Conservation (phyloP, 1,140 invertebrate species). For the Ericerus pela region DNA sequence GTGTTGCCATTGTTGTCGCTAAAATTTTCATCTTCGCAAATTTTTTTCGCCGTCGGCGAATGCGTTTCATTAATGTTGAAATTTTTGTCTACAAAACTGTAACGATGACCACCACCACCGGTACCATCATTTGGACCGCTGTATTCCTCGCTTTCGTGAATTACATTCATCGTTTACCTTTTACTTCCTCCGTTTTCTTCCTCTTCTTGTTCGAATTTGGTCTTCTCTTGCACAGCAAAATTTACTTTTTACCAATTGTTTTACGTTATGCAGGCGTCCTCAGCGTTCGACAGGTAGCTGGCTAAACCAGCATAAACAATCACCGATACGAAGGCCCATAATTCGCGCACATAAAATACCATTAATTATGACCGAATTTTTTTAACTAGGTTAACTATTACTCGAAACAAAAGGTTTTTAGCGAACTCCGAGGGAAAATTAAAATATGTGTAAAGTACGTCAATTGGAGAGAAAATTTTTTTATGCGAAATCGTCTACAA, state of each 20-base stretch:
- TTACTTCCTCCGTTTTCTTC: not conserved
- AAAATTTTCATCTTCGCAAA: not conserved
- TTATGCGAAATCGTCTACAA: no score
- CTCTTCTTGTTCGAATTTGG: not conserved
- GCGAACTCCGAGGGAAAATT: no score
- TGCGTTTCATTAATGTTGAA: not conserved
- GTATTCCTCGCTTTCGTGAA: not conserved
- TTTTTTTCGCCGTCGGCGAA: not conserved
- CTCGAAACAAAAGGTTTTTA: no score
- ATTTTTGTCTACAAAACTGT: not conserved
- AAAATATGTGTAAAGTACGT: no score
- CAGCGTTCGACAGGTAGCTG: not conserved
- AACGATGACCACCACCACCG: no score
- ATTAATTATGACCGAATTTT: no score
- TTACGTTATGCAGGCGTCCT: not conserved
- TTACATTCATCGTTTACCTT: conserved; percentile 1
- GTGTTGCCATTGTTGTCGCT: conserved; percentile 1
- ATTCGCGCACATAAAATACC: not conserved
- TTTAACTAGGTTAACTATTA: no score
- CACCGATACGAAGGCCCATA: no score
- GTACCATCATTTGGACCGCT: not conserved
- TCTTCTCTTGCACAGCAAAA: not conserved
- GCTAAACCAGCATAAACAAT: not conserved
- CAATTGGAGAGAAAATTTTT: no score
- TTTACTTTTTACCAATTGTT: not conserved